Base-by-base conservation (phyloP, 64 coral and sea anemone species). In the Platygyra sinensis region DNA sequence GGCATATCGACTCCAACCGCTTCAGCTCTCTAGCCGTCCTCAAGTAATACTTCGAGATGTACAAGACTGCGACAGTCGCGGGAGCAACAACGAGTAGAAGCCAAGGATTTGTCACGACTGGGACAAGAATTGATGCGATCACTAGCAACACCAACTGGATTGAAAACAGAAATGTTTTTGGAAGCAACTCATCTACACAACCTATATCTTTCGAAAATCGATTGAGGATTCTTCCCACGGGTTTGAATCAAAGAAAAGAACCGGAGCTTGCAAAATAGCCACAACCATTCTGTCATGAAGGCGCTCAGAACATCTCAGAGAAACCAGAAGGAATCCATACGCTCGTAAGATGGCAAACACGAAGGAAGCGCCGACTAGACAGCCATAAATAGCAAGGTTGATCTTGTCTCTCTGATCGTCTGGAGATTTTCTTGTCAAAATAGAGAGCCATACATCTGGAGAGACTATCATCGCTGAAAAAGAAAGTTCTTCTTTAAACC, bases 191-290 rank as follows among this genome's bases (percentile, higher is more conserved):
- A 16, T 78, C 76, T 4, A n/a, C 76, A 9, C 51, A 42, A 36
- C 30, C 76, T 42, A 78, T 19, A 36, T 90, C 77, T 25, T 79
- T 81, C 8, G 88, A 90, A 72, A 90, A 90, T 9, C 88, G 60
- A 64, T 90, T 90, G 0, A 90, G 59, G 64, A 90, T 72, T 71
- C 88, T 78, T 88, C 86, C 88, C 5, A 72, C 62, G 39, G 88
- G 30, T 89, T 89, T 80, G 75, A 81, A 60, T 89, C 76, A 24
- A 89, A 89, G 88, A 89, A 89, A 32, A 80, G 75, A 49, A 80
- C 76, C 60, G 88, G 88, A 62, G 88, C 27, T 64, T 71, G 50
- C 22, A 89, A 18, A 89, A 89, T n/a, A 13, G 51, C 25, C 12
- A 28, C 72, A 51, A 83, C 67, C 89, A 91, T 91, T 52, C 75